Base-by-base conservation (phyloP, 2,888 invertebrate genomes). In the Temnothorax unifasciatus region DNA sequence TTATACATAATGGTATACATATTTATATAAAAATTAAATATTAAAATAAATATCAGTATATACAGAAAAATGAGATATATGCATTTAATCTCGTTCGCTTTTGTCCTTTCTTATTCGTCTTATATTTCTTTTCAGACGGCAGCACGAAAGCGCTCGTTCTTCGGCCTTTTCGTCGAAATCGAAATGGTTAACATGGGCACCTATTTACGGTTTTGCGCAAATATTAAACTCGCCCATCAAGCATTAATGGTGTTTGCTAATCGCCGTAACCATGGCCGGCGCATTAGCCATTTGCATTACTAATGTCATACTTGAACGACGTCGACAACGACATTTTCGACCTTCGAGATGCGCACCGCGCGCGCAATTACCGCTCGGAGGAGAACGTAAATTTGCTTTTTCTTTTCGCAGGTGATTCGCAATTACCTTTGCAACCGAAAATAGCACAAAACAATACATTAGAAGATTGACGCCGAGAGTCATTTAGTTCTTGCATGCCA, bases 211-310 rank as follows among this genome's bases (percentile, higher is more conserved):
- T 57, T 52, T 52, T 25, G 68, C 29, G 41, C 77, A 77, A 77
- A 77, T 68, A 77, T 54, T 57, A 61, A 63, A n/a, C 15, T 54
- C 52, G 54, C n/a, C 41, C 68, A 57, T 63, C 29, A 6, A 29
- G n/a, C 29, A 68, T 77, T 77, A 77, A 77, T 77, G 77, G 69
- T 77, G 41, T 77, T 77, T 77, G 57, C 77, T 77, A 77, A 77
- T 77, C 77, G 68, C 6, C 29, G 44, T 77, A 54, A 52, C 68
- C 54, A 54, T 54, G 68, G 54, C 25, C 54, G 54, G 69, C 69
- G 29, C 34, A 69, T 69, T 57, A 57, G 57, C n/a, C 69, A 54
- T 69, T 69, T 68, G 77, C 76, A 68, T 68, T 68, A 54, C 76
- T 29, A 64, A 64, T 64, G 74, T 25, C 73, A 61, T 81, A 77